Conservation (phyloP, 2,113 vertebrate species). For the Tenrec ecaudatus region DNA sequence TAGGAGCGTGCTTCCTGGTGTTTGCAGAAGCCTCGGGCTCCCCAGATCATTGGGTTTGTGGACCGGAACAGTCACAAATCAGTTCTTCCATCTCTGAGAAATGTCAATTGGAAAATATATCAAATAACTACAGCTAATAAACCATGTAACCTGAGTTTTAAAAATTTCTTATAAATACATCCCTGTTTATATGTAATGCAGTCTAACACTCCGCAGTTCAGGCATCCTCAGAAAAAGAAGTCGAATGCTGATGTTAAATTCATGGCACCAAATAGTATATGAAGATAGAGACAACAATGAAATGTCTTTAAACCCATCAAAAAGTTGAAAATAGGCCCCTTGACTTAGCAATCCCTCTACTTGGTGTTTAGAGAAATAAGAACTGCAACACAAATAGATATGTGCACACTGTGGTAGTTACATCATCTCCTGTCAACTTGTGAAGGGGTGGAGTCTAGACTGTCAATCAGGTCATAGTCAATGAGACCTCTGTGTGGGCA, state of each 20-base stretch:
- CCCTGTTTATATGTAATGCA: accelerated
- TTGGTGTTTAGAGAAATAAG: no score
- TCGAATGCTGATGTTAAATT: accelerated
- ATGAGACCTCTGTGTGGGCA: no score
- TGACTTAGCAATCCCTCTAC: no score
- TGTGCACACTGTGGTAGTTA: no score
- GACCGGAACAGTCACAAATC: background rate
- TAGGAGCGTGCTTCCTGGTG: background rate
- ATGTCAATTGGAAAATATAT: background rate
- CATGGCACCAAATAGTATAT: background rate
- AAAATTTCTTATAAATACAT: background rate
- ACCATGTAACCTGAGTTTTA: background rate
- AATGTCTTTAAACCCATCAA: no score
- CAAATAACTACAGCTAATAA: conserved; percentile 18
- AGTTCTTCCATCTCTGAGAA: conserved; percentile 40
- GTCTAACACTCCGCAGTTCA: background rate
- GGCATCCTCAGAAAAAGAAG: accelerated
- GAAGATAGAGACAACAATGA: background rate
- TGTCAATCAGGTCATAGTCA: no score
- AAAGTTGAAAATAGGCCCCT: no score
- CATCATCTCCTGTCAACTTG: no score
- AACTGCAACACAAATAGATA: no score
- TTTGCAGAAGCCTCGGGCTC: conserved; percentile 56
- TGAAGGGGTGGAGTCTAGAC: no score
- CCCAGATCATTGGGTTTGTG: background rate